Base-by-base conservation (phyloP, 1,140 invertebrate genomes). In the Drosophila funebris region DNA sequence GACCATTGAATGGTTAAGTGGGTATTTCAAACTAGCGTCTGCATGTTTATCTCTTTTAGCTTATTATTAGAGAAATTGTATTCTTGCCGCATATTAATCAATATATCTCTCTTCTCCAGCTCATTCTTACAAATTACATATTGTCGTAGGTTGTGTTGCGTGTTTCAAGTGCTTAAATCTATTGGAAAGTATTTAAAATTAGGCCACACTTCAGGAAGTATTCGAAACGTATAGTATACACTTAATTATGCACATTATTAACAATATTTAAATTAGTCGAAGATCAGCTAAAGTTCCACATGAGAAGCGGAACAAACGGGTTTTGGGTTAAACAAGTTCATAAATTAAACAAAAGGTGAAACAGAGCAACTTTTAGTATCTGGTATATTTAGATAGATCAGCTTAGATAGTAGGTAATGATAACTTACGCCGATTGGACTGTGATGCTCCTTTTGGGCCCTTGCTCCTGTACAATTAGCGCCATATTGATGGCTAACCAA, bases 341-440 rank as follows among this genome's bases (percentile, higher is more conserved):
- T 52, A 33, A 52, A 31, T 52, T 31, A 52, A 18, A 27, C 27
- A 18, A 18, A 46, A 46, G 44, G 20, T 9, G 22, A 11, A 46
- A 27, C 11, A 18, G 9, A 1, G 18, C 16, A 20, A 20, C 41
- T 16, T 43, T 43, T 43, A 22, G n/a, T n/a, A n/a, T n/a, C n/a
- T n/a, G n/a, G 22, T 46, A 11, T 20, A 22, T 22, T 11, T 14
- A 24, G n/a, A 39, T 24, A 54, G 33, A 60, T 50, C 7, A 8
- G 20, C 14, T 48, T 1, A 7, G n/a, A 33, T 27, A 24, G 20
- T 22, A 41, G 18, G 4, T 39, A 43, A 24, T 31, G 29, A 37
- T 31, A 72, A 91, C 90, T 91, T 78, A 91, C 90, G 90, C 90
- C 64, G 90, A 88, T 73, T 91, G 78, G 37, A 91, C 90, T 82